A percentile compares a stretch with the other conserved stretches of the same genome.
Conservation (phyloP, 2,888 invertebrate species). For the Podotricha telesiphe region DNA sequence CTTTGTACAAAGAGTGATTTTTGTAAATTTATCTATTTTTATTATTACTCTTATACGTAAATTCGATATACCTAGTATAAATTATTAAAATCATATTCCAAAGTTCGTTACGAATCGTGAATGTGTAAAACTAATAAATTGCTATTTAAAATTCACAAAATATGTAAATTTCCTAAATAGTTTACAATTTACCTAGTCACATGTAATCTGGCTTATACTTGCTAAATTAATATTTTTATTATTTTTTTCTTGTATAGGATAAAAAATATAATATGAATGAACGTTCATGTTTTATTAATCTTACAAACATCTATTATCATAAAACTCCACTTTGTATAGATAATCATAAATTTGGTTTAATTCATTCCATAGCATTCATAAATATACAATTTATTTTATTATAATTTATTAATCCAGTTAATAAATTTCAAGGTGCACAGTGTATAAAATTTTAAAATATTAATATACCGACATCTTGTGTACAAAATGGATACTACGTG, state of each 20-base stretch:
- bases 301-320: constrained; percentile 11
- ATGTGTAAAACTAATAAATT: background rate
- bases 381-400: background rate
- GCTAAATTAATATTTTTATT: background rate
- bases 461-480: constrained; percentile 43
- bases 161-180: background rate
- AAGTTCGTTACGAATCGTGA: background rate
- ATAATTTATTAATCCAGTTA: too few relatives aligned
- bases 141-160: background rate
- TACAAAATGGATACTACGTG: constrained; percentile 12
- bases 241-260: background rate
- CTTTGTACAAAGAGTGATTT: background rate
- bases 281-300: constrained; percentile 21
- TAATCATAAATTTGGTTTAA: background rate
- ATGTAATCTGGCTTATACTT: background rate
- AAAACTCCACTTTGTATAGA: constrained; percentile 7
- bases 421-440: too few relatives aligned
- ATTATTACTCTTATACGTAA: background rate
- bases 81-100: background rate
- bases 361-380: background rate
- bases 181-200: background rate
- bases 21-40: background rate
- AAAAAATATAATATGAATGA: background rate
- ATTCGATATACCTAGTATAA: background rate
- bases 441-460: background rate